These are phyloP conservation scores for Myotis daubentonii DNA, from an alignment of 2,797 vertebrate genomes.

Conservation along the genomic window DNA sequence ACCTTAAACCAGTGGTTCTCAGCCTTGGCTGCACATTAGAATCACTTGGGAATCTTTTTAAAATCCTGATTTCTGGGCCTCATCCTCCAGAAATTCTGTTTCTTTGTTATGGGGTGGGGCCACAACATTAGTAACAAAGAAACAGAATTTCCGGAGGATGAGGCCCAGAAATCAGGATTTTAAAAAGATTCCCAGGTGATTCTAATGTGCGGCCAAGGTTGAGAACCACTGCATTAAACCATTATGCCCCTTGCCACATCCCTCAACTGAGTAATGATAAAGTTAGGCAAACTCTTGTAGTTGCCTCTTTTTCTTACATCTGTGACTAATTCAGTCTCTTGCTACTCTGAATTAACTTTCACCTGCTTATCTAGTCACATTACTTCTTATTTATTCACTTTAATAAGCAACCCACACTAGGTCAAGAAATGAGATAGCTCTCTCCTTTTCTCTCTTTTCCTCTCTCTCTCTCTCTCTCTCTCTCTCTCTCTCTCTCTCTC, in stretches of 20 bases:
- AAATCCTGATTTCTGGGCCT: too few species aligned
- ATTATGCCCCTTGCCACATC: neutral
- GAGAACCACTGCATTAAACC: neutral
- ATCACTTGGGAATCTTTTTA: too few species aligned
- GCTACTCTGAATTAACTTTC: neutral
- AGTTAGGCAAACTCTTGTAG: neutral
- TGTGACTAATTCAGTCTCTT: neutral
- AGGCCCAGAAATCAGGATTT: too few species aligned
- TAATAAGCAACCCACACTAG: neutral
- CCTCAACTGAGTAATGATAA: neutral
- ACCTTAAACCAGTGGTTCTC: neutral
- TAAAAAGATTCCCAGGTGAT: too few species aligned
- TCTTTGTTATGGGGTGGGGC: too few species aligned
- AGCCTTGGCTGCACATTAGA: too few species aligned
- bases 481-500: neutral
- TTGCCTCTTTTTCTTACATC: neutral
- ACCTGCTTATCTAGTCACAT: neutral
- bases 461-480: neutral
- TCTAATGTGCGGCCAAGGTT: too few species aligned
- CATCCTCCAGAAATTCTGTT: too few species aligned
- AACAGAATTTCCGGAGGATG: too few species aligned
- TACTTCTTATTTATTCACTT: constrained; percentile 46
- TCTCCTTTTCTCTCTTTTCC: neutral
- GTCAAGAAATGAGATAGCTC: neutral
- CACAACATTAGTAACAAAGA: too few species aligned